Base-by-base conservation (phyloP, 1,140 invertebrate species). In the Hormaphis cornu region DNA sequence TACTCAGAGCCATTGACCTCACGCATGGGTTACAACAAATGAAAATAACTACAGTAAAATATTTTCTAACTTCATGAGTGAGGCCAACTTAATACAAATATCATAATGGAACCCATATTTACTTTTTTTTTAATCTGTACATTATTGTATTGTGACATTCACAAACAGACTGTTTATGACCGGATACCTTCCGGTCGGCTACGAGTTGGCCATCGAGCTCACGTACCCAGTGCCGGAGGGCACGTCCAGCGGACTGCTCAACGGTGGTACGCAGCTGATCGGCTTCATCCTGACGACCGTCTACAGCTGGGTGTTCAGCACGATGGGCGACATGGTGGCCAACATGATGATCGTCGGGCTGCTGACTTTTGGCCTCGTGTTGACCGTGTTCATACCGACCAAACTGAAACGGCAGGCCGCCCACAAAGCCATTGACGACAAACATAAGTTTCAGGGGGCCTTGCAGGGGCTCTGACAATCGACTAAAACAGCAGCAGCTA, bases 121-220 rank as follows among this genome's bases (percentile, higher is more conserved):
- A 7, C 46, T n/a, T 50, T 50, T 50, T 10, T n/a, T 42, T 20
- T 22, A 22, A 20, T 22, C 18, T n/a, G n/a, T 50, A 8, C n/a
- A 20, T 50, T 7, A 50, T n/a, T n/a, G n/a, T n/a, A n/a, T n/a
- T n/a, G n/a, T 37, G 14, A 37, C 33, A 1, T 35, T 30, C 3
- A 8, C 9, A 24, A 16, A 33, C 75, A 93, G 91, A 74, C 95
- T 97, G 79, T 95, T 95, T 79, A 97, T 97, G 93, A 95, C 93
- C 24, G 94, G 94, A 30, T 95, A 96, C 75, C 79, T 97, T 16
- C 92, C 94, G 1, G 89, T 97, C 1, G 94, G 94, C 1, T 97
- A 95, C 80, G 94, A 97, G 79, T 90, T 96, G 75, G 94, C 91
- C 10, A 90, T 93, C 1, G 94, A 97, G 80, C 81, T 97, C n/a